Evolutionary conservation across 2,888 invertebrate species (phyloP), one percentile per base, ranked within the genome.

Genomic region (Lochmaea crataegi): DNA sequence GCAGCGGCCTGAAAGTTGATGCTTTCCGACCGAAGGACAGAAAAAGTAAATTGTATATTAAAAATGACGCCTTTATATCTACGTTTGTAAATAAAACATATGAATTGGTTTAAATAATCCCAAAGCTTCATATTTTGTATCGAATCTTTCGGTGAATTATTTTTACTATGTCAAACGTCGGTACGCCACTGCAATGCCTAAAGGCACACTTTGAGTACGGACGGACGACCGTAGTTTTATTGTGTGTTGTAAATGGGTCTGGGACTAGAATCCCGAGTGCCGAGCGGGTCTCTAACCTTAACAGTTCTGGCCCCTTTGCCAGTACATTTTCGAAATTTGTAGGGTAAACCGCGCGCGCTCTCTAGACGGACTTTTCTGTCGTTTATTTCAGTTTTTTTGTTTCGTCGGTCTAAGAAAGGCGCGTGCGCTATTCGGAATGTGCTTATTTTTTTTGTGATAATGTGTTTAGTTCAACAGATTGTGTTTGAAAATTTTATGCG

Each of bases 151-250:
- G 9, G 42, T 45, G 45, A 14, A 2, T 45, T 14, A 45, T 45
- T 45, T 12, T 45, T 45, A 45, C 10, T 14, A 3, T 45, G 45
- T 10, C 14, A 45, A 45, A 45, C 14, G 11, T 67, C 10, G 53
- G 69, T 41, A 58, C 74, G 74, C 74, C 74, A 58, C 71, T 74
- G 74, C 42, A 38, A 51, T 61, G 71, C 74, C 74, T 68, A 68
- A 74, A 74, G 74, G 74, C 74, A 74, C 65, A 74, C 71, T 76
- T 65, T 74, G 65, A 76, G 72, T 72, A 70, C 72, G 70, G 74
- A 72, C 87, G 87, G 87, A 84, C 86, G 86, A 86, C 85, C 86
- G 77, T 80, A 78, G 79, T 81, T 78, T 83, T 82, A 82, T 83
- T 84, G 82, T 82, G 76, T 79, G 81, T 79, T 82, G 82, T 83